A percentile compares a stretch with the other conserved stretches of the same genome.
phyloP scores from a whole-genome alignment of 2,113 vertebrate genomes.

The Tupaia tana region DNA sequence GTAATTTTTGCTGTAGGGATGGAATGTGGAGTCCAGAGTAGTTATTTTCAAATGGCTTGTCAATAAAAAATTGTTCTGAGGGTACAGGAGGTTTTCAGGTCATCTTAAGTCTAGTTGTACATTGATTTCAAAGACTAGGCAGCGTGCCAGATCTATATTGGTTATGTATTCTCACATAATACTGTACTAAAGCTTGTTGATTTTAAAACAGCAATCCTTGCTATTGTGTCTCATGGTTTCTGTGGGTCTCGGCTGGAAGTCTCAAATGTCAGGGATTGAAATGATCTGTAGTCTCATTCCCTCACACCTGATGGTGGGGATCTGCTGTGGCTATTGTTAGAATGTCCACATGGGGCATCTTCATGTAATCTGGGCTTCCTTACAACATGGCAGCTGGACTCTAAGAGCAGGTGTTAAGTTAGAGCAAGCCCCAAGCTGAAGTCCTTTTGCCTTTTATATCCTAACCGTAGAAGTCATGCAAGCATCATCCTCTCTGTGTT shows the following conservation, averaged over 20 bases:
- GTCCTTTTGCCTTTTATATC: neutral
- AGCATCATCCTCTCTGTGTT: neutral
- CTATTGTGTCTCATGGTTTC: neutral
- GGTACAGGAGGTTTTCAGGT: neutral
- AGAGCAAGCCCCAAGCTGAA: neutral
- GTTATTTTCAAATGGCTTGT: slow-evolving; percentile 20
- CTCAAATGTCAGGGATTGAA: neutral
- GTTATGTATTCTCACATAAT: neutral
- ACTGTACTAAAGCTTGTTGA: neutral
- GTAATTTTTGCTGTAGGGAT: neutral
- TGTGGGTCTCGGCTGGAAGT: neutral
- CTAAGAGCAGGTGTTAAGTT: neutral
- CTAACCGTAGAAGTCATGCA: neutral
- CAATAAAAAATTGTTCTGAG: neutral
- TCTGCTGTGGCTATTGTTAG: neutral
- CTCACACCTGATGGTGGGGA: neutral
- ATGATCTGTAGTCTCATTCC: neutral
- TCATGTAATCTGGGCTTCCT: neutral
- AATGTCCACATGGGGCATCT: neutral
- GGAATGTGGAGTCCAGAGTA: neutral
- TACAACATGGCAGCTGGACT: neutral
- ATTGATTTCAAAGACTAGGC: neutral
- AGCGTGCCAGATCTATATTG: neutral
- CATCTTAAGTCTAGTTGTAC: neutral
- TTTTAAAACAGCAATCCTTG: neutral